Conservation (phyloP, 2,888 invertebrate species). For the Cetonia aurata region DNA sequence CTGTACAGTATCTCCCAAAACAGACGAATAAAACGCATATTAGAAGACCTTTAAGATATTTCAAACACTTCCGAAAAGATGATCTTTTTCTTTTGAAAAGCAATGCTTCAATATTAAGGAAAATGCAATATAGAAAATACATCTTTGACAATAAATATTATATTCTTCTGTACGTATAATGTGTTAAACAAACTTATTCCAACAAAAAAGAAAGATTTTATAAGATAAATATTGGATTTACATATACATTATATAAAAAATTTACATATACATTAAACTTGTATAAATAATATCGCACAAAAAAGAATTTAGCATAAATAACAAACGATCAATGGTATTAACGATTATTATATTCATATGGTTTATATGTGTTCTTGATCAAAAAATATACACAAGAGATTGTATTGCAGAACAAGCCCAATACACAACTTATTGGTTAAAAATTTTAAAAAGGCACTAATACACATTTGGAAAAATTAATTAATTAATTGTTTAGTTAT, state of each 20-base stretch:
- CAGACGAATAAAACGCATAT: too few relatives aligned
- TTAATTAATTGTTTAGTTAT: conserved; percentile 50
- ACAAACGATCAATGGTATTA: conserved; percentile 1
- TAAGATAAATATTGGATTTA: conserved; percentile 8
- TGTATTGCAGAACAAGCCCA: conserved; percentile 8
- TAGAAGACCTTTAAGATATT: too few relatives aligned
- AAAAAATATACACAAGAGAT: conserved; percentile 24
- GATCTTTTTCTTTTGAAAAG: too few relatives aligned
- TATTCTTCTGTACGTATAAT: conserved; percentile 23
- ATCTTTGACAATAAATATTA: conserved; percentile 32
- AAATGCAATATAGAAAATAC: background rate
- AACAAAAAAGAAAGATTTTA: conserved; percentile 12
- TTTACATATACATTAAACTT: conserved; percentile 22
- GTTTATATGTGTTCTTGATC: background rate
- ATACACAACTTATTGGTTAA: conserved; percentile 34
- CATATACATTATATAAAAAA: conserved; percentile 29
- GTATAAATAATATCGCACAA: conserved; percentile 17
- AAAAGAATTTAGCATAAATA: conserved; percentile 34
- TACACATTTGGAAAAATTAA: conserved; percentile 35
- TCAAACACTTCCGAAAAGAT: too few relatives aligned
- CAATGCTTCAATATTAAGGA: too few relatives aligned
- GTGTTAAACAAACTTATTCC: conserved; percentile 21
- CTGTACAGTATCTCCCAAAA: too few relatives aligned
- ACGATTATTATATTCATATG: conserved; percentile 12
- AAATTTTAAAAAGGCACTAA: conserved; percentile 43